Percentiles rank a stretch among this genome's conserved stretches.
Evolutionary conservation across 2,888 invertebrate genomes (phyloP).

Genomic region (Conomelus anceps): DNA sequence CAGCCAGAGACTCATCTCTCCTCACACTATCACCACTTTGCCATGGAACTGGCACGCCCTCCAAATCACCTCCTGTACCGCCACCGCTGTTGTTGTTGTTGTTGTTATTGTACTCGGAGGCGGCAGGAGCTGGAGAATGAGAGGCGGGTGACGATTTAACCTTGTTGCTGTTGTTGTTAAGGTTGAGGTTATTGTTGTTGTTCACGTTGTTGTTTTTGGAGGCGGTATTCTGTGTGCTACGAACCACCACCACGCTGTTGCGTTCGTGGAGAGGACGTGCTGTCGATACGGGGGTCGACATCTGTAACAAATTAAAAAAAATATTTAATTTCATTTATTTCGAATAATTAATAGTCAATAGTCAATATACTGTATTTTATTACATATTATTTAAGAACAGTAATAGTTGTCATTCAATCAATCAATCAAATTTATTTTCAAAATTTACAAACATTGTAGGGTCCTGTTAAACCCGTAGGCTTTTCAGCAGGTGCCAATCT

Average conservation of each 20-base stretch:
- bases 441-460: no score
- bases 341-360: neutral
- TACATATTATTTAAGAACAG: no score
- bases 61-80: no score
- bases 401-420: no score
- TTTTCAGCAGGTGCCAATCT: no score
- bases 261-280: constrained; percentile 40
- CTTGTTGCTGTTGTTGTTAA: constrained; percentile 17
- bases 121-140: no score
- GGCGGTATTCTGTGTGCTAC: constrained; percentile 19
- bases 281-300: constrained; percentile 21
- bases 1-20: neutral
- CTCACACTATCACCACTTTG: neutral
- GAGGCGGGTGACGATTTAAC: no score
- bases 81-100: no score
- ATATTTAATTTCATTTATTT: constrained; percentile 1
- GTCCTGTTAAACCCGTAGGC: no score
- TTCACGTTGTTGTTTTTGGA: constrained; percentile 17
- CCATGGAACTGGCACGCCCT: neutral
- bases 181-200: constrained; percentile 25
- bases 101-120: no score
- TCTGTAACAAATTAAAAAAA: constrained; percentile 24
- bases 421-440: no score
- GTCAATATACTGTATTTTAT: no score
- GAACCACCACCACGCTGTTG: constrained; percentile 27